A percentile compares a stretch with the other conserved stretches of the same genome.
These are phyloP conservation scores for Rhinophrynus dorsalis DNA, from an alignment of 2,797 vertebrate species.

Conservation along the genomic window DNA sequence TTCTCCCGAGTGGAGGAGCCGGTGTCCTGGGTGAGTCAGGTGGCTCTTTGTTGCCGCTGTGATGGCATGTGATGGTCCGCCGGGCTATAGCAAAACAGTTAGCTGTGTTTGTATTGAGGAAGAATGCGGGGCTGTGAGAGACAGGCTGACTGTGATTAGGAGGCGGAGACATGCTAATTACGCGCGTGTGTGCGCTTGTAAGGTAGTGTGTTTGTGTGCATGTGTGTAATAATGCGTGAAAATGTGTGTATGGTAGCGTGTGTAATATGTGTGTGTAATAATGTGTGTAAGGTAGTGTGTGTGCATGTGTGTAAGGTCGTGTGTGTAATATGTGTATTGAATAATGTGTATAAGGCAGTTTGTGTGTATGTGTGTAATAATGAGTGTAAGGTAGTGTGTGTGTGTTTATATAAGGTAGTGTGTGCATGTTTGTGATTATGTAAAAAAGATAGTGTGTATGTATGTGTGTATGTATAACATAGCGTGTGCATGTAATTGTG, in stretches of 20 bases:
- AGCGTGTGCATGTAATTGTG: not conserved
- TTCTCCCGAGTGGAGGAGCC: conserved; percentile 41
- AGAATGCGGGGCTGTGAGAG: conserved; percentile 18
- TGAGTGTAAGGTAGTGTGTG: too few species aligned
- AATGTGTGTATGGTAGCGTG: not conserved
- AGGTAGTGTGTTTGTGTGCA: not conserved
- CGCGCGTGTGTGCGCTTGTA: not conserved
- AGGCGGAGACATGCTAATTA: not conserved
- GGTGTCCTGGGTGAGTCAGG: conserved; percentile 56
- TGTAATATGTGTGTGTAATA: too few species aligned
- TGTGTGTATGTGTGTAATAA: not conserved
- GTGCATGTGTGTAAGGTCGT: not conserved
- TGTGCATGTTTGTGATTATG: not conserved
- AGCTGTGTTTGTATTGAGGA: conserved; percentile 24
- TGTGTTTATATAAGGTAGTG: not conserved
- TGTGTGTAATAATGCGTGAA: too few species aligned
- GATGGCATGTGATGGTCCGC: conserved; percentile 75
- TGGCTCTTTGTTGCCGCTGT: conserved; percentile 74
- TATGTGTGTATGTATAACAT: too few species aligned
- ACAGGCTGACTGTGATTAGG: conserved; percentile 32
- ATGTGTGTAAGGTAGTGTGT: too few species aligned
- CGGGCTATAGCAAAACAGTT: conserved; percentile 10
- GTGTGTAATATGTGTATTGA: not conserved
- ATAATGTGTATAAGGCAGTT: not conserved
- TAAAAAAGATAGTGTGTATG: not conserved